Evolutionary conservation across 2,113 vertebrate species (phyloP), one percentile per base, ranked within the genome.

Genomic region (Aspidoscelis tigris): DNA sequence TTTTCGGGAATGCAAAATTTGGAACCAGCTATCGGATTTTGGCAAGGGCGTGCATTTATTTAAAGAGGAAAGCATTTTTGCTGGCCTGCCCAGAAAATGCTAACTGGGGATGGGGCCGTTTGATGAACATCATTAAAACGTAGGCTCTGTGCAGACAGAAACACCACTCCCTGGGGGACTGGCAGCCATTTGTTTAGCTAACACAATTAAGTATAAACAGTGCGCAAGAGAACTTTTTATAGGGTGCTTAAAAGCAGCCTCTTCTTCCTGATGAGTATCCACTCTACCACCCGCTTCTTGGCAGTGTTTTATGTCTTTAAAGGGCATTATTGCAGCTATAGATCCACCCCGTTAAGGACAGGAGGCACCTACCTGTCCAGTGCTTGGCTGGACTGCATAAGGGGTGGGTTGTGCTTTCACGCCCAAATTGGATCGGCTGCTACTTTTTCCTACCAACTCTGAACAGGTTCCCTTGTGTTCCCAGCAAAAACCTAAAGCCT

Each of bases 381-480:
- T 21, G 0, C 50, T 16, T 39, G 50, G 39, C 2, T 16, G 7
- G 66, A 39, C 24, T 5, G 22, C 21, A 50, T 4, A 53, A 0
- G 0, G 53, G 4, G 1, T 24, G 18, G 74, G 58, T 1, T 1
- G 39, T n/a, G 9, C 61, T 33, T 55, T 11, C 3, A 2, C 0
- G 50, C 2, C 22, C 39, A 77, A 9, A n/a, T 2, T 3, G 12
- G 66, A 14, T 2, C 3, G 68, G 2, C 26, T n/a, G 66, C 8
- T 26, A 33, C 5, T 18, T 18, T 69, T 70, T 33, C n/a, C 11
- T 11, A 14, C 39, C 12, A 12, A n/a, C 4, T 5, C 22, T 24
- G 6, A 65, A 65, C 3, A 26, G n/a, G n/a, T 4, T 18, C 33
- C 33, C 9, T 70, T 70, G 18, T 39, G 69, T 11, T 39, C 16